Evolutionary conservation across 1,140 invertebrate genomes (phyloP).

Genomic region (Ips typographus): DNA sequence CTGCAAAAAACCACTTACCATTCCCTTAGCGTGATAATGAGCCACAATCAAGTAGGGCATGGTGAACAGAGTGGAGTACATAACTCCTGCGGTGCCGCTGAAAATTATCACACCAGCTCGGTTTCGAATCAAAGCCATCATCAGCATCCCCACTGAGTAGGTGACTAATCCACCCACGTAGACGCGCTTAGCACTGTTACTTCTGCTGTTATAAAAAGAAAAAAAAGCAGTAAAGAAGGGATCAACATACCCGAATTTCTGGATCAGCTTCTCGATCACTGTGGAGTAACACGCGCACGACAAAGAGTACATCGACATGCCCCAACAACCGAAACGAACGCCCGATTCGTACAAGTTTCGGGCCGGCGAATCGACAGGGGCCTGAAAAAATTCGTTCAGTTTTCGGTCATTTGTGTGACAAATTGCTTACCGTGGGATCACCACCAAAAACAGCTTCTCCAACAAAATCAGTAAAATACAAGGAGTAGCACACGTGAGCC

Average conservation of each 20-base stretch:
- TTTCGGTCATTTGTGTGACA: neutral
- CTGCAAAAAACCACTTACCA: conserved; percentile 60
- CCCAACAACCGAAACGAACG: conserved; percentile 92
- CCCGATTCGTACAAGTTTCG: conserved; percentile 82
- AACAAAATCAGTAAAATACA: conserved; percentile 97
- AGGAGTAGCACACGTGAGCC: conserved; percentile 94
- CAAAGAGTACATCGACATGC: conserved; percentile 94
- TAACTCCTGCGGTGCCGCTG: conserved; percentile 89
- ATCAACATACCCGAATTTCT: conserved; percentile 70
- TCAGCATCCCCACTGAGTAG: conserved; percentile 85
- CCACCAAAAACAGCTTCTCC: conserved; percentile 94
- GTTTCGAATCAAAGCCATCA: conserved; percentile 79
- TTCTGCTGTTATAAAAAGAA: neutral
- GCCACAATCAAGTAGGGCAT: conserved; percentile 95
- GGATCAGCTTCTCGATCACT: conserved; percentile 84
- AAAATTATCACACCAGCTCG: conserved; percentile 82
- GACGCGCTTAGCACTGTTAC: conserved; percentile 77
- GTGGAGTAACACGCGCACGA: conserved; percentile 92
- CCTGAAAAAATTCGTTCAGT: conserved; percentile 56
- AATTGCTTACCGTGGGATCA: conserved; percentile 70
- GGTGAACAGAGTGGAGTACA: conserved; percentile 97
- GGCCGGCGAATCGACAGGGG: conserved; percentile 62
- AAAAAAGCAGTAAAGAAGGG: neutral
- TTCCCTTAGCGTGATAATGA: conserved; percentile 85
- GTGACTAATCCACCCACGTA: conserved; percentile 90